Percentiles rank a stretch among this genome's conserved stretches.
phyloP scores from a whole-genome alignment of 2,888 invertebrate species.

The Nomada fucata region DNA sequence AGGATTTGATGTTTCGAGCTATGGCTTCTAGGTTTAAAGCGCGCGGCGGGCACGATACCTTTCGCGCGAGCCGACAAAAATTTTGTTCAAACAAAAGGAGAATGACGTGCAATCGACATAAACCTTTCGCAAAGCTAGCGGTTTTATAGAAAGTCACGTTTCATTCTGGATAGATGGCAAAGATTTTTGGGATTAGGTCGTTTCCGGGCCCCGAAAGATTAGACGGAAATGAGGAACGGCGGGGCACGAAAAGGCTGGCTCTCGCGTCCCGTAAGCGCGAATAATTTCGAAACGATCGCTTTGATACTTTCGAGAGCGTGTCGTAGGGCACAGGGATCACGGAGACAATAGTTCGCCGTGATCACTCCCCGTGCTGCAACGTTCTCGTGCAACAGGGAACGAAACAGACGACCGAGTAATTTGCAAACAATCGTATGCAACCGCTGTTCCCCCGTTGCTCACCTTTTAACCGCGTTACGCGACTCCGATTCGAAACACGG shows the following conservation, averaged over 20 bases:
- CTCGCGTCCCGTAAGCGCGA: background rate
- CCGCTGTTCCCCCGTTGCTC: slow-evolving; percentile 11
- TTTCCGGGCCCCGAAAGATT: background rate
- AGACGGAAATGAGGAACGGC: background rate
- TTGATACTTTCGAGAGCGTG: background rate
- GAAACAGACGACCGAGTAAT: slow-evolving; percentile 36
- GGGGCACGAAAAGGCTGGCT: background rate
- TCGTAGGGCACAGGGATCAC: slow-evolving; percentile 13
- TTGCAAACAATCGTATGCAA: slow-evolving; percentile 40
- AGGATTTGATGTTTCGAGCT: too few species aligned
- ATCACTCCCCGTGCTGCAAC: slow-evolving; percentile 1
- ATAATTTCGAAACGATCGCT: background rate
- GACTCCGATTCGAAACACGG: slow-evolving; percentile 24
- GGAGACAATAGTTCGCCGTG: background rate
- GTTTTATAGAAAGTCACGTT: too few species aligned
- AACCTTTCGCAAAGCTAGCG: too few species aligned
- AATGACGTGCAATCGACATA: too few species aligned
- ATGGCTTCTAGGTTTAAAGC: too few species aligned
- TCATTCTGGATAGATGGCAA: too few species aligned
- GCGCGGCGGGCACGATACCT: too few species aligned
- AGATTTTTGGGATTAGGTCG: too few species aligned
- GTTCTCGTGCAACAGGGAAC: slow-evolving; percentile 23
- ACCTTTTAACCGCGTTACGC: slow-evolving; percentile 47
- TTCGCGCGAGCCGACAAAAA: too few species aligned
- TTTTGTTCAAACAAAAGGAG: too few species aligned